Base-by-base conservation (phyloP, 2,113 vertebrate species). In the Columbina picui region DNA sequence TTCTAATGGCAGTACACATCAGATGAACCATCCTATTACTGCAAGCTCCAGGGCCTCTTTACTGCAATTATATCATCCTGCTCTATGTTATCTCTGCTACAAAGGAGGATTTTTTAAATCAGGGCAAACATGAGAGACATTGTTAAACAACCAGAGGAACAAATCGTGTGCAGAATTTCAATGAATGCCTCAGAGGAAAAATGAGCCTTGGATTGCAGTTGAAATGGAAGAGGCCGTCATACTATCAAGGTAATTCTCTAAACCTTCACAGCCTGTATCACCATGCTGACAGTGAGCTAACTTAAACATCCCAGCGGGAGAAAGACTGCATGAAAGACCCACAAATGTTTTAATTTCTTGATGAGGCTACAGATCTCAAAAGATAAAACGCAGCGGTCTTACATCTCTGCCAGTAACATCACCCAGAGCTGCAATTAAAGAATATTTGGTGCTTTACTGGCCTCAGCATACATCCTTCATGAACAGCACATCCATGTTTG, bases 91-190 rank as follows among this genome's bases (percentile, higher is more conserved):
- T 98, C 95, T 45, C 92, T 87, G 87, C 96, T 92, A 97, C 93
- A 98, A 97, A 98, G 95, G 76, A 96, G 85, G 90, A 76, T 93
- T 96, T 95, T 84, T 79, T 2, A 95, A 98, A 97, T 94, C 94
- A 95, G 96, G 96, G 94, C 97, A 98, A 98, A 98, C 96, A 98
- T 94, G 94, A 97, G 97, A 97, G 93, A 98, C 97, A 96, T 65
- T 95, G 97, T 98, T 98, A 97, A 98, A 97, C 92, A 97, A 97
- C 96, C 94, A 97, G 96, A 97, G 95, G 95, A 98, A 96, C 43
- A 96, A 94, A 92, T 86, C 32, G 23, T 93, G 92, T 78, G 75
- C 20, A 7, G 97, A 98, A 97, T 98, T 97, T 97, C 97, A 98
- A 97, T 96, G 83, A 97, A 59, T 13, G 74, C 90, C 97, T 97